These are phyloP conservation scores for Arctia plantaginis DNA, from an alignment of 2,888 invertebrate genomes.

Conservation along the genomic window DNA sequence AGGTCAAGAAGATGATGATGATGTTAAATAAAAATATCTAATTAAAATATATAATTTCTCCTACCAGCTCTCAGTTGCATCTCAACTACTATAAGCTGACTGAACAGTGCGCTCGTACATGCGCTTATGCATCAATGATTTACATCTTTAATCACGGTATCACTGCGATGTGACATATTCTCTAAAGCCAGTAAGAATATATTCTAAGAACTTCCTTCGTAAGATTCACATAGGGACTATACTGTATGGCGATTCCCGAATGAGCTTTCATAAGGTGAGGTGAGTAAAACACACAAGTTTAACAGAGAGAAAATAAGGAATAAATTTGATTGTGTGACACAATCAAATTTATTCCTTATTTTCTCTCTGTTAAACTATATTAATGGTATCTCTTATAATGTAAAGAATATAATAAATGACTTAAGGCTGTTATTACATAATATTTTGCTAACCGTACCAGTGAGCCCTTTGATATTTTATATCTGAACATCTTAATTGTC, in stretches of 20 bases:
- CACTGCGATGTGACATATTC: not conserved
- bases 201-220: not conserved
- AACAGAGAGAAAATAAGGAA: not conserved
- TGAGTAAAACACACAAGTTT: not conserved
- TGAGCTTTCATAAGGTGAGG: not conserved
- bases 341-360: not conserved
- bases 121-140: not conserved
- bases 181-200: not conserved
- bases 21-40: not conserved
- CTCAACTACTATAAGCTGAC: not conserved
- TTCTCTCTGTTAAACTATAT: no score
- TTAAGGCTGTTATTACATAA: not conserved
- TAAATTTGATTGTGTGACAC: not conserved
- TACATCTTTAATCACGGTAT: not conserved
- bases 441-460: constrained; percentile 31
- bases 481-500: constrained; percentile 65
- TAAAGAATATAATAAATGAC: not conserved
- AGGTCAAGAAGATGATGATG: not conserved
- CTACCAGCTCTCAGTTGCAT: no score
- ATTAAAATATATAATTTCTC: not conserved
- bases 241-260: not conserved
- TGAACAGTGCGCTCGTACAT: no score
- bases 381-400: not conserved
- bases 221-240: not conserved
- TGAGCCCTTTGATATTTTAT: constrained; percentile 64